A percentile compares a stretch with the other conserved stretches of the same genome.
Evolutionary conservation across 2,888 invertebrate genomes (phyloP).

Genomic region (Tryphoninae sp.): DNA sequence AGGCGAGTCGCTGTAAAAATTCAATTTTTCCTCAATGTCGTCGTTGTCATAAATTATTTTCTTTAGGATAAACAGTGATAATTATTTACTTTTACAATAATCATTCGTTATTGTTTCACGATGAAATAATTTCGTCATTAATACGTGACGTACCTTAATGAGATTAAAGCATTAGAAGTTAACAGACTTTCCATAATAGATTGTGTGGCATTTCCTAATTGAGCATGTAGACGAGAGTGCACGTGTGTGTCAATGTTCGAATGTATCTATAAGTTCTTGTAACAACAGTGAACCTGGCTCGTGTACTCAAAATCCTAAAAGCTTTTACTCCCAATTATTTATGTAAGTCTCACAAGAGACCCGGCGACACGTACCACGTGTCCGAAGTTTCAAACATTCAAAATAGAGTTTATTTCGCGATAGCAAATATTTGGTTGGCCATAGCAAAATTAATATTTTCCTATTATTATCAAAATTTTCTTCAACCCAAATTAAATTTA

Average conservation of each 20-base stretch:
- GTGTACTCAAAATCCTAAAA: slow-evolving; percentile 38
- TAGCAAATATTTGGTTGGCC: background rate
- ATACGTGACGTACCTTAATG: background rate
- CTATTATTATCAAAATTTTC: background rate
- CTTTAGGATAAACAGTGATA: background rate
- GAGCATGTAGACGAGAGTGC: slow-evolving; percentile 16
- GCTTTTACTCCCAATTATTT: slow-evolving; percentile 34
- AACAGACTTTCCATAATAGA: background rate
- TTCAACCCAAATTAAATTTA: no score
- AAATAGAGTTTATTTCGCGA: no score
- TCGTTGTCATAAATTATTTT: slow-evolving; percentile 33
- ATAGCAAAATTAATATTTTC: background rate
- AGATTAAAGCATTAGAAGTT: slow-evolving; percentile 4
- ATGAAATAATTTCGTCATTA: background rate
- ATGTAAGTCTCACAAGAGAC: slow-evolving; percentile 10
- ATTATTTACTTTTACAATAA: background rate
- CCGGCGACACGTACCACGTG: background rate
- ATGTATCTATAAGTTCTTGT: slow-evolving; percentile 26
- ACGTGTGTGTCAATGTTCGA: slow-evolving; percentile 52
- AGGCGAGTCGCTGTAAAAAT: slow-evolving; percentile 17
- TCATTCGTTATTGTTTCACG: background rate
- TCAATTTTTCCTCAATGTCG: background rate
- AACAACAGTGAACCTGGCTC: slow-evolving; percentile 11
- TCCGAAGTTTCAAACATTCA: background rate
- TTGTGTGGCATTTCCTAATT: slow-evolving; percentile 5